Conservation (phyloP, 2,113 vertebrate genomes). For the Serilophus lunatus region DNA sequence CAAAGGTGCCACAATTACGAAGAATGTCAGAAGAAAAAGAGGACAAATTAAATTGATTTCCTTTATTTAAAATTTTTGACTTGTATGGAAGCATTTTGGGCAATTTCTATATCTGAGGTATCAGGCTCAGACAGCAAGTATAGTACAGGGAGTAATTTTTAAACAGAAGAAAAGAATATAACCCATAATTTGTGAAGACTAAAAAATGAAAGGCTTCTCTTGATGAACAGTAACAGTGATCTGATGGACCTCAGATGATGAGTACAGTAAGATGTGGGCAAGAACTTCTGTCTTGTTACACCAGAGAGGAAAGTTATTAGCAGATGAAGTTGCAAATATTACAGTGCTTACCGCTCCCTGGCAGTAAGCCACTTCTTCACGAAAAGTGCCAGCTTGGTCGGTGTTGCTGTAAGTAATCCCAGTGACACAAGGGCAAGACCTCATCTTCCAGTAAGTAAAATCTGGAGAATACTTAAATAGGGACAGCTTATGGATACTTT, state of each 20-base stretch:
- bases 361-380: slow-evolving; percentile 27
- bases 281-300: background rate
- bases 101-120: background rate
- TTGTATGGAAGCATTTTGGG: background rate
- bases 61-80: background rate
- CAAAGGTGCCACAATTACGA: background rate
- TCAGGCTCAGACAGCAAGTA: background rate
- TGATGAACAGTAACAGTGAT: background rate
- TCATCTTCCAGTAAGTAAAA: background rate
- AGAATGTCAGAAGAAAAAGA: background rate
- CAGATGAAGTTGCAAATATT: slow-evolving; percentile 47
- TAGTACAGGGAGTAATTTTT: background rate
- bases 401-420: background rate
- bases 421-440: background rate
- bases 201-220: background rate
- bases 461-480: background rate
- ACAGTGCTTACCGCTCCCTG: slow-evolving; percentile 14
- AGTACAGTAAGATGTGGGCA: background rate
- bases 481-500: background rate
- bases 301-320: slow-evolving; percentile 20
- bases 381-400: background rate
- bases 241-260: background rate
- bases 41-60: background rate
- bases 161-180: background rate
- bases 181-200: rapidly evolving